Evolutionary conservation across 2,113 vertebrate genomes (phyloP), one percentile per base, ranked within the genome.

Genomic region (Nasalis larvatus): DNA sequence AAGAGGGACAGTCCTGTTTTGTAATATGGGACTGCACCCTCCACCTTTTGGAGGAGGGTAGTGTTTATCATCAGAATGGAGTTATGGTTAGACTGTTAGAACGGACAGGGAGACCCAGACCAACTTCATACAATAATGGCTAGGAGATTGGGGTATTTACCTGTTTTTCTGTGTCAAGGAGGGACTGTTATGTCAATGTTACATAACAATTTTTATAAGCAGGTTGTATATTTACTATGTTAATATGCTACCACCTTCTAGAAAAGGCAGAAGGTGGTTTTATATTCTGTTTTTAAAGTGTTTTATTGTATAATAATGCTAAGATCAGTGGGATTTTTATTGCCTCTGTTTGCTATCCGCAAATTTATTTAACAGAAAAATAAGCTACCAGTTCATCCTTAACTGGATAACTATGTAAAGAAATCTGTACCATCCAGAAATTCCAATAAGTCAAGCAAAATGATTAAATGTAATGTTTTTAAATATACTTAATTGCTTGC

Each of bases 341-440:
- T 40, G 56, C 35, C 42, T 47, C 35, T 90, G 9, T 92, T 89
- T 89, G 56, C n/a, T 82, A 0, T 32, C 49, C 76, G 58, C 30
- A n/a, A 45, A 81, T 73, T 4, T 58, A 52, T 93, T 49, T 83
- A 30, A 37, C 49, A 89, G 73, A 77, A 91, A 76, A 83, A 40
- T 11, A 54, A 52, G 47, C 25, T 23, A 32, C 21, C 54, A 8
- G 3, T 77, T 87, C 45, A 21, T 30, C 5, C 14, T 42, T 47
- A 21, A 6, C 52, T 83, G 45, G 45, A 37, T 49, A 20, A 23
- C 74, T 82, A 35, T 30, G 18, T 56, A 13, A 60, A 35, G 71
- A 82, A 82, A 77, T 40, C 52, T 66, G 17, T 16, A 52, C 37
- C 40, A 18, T 42, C 42, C 20, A 81, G 77, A 94, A 78, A 81